Conservation (phyloP, 1,140 invertebrate genomes). For the Drosophila melanogaster region Release_6_plus_ISO1_MT NT_033779.5:7896501-7897000, state of each 20-base stretch:
- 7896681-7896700: constrained; percentile 42
- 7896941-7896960: constrained; percentile 4
- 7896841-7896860: too few species aligned
- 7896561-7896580: constrained; percentile 37
- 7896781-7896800: constrained; percentile 55
- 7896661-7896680: constrained; percentile 48
- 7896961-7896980: constrained; percentile 63
- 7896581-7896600: constrained; percentile 35
- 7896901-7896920: background rate
- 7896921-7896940: too few species aligned
- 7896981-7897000: constrained; percentile 70
- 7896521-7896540: constrained; percentile 72
- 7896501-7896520: constrained; percentile 49
- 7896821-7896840: background rate
- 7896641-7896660: constrained; percentile 70
- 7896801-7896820: background rate
- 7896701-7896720: constrained; percentile 32
- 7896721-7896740: constrained; percentile 49
- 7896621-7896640: constrained; percentile 86
- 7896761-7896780: constrained; percentile 14
- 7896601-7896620: constrained; percentile 84
- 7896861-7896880: too few species aligned
- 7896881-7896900: too few species aligned
- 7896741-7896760: constrained; percentile 70
- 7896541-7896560: constrained; percentile 75